Conservation (phyloP, 2,113 vertebrate species). For the Tor tambroides region DNA sequence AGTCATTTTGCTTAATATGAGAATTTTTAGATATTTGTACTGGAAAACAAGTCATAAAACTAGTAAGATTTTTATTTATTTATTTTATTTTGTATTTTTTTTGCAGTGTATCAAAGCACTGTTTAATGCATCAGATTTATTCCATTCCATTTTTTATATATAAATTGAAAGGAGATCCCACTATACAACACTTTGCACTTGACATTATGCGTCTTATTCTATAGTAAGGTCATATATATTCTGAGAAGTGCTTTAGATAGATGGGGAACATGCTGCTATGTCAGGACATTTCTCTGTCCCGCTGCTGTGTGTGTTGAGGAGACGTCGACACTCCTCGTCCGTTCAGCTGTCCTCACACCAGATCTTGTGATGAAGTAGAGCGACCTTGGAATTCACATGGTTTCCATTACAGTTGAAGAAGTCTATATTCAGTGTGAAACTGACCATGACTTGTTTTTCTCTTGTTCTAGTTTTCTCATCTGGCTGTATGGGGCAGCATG, state of each 20-base stretch:
- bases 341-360: constrained; percentile 77
- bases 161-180: too few relatives aligned
- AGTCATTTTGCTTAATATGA: too few relatives aligned
- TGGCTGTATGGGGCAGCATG: constrained; percentile 99
- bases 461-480: constrained; percentile 93
- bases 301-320: constrained; percentile 34
- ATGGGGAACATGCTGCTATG: constrained; percentile 16
- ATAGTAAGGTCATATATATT: constrained; percentile 4
- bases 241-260: constrained; percentile 53
- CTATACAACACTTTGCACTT: too few relatives aligned
- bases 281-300: constrained; percentile 43
- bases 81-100: too few relatives aligned
- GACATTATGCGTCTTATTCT: not conserved
- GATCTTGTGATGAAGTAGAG: constrained; percentile 70
- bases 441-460: constrained; percentile 59
- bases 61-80: too few relatives aligned
- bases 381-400: constrained; percentile 74
- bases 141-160: too few relatives aligned
- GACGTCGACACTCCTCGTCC: constrained; percentile 70
- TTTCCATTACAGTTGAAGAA: constrained; percentile 70
- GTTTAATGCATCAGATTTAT: too few relatives aligned
- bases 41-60: too few relatives aligned
- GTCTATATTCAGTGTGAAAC: constrained; percentile 71
- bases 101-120: too few relatives aligned
- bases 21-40: too few relatives aligned